These are phyloP conservation scores for Oreochromis aureus DNA, from an alignment of 2,113 vertebrate species.

Conservation along the genomic window DNA sequence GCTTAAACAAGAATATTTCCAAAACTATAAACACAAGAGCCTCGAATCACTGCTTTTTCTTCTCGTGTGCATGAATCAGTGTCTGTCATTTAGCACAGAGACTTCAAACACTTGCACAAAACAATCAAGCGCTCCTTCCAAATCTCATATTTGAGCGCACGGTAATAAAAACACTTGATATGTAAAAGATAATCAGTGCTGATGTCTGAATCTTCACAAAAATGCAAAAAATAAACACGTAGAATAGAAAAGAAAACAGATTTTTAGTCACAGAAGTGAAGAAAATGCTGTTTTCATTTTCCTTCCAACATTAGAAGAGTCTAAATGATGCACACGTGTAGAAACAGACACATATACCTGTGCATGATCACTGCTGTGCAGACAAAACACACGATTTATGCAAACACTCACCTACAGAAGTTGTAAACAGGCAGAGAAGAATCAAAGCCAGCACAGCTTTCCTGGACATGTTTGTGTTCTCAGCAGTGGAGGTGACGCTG, in stretches of 20 bases:
- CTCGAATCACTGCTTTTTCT: not conserved
- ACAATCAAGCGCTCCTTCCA: not conserved
- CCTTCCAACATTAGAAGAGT: not conserved
- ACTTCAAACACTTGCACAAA: not conserved
- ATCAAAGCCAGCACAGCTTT: too few species aligned
- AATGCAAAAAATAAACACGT: not conserved
- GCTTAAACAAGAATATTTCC: not conserved
- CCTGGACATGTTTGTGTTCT: too few species aligned
- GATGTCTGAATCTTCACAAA: not conserved
- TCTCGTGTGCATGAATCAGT: not conserved
- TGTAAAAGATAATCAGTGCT: accelerated
- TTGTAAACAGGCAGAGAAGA: too few species aligned
- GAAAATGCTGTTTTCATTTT: not conserved
- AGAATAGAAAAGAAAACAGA: not conserved
- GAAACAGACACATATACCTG: too few species aligned
- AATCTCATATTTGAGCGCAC: accelerated
- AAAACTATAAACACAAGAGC: not conserved
- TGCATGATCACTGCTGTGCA: not conserved
- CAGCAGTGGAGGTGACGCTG: too few species aligned
- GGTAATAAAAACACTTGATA: not conserved
- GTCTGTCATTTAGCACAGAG: not conserved
- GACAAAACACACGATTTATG: too few species aligned
- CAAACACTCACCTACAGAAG: too few species aligned
- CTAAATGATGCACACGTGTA: too few species aligned
- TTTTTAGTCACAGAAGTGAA: not conserved